Percentiles rank a stretch among this genome's conserved stretches.
phyloP scores from a whole-genome alignment of 2,113 vertebrate genomes.

The Leucosticte australis region DNA sequence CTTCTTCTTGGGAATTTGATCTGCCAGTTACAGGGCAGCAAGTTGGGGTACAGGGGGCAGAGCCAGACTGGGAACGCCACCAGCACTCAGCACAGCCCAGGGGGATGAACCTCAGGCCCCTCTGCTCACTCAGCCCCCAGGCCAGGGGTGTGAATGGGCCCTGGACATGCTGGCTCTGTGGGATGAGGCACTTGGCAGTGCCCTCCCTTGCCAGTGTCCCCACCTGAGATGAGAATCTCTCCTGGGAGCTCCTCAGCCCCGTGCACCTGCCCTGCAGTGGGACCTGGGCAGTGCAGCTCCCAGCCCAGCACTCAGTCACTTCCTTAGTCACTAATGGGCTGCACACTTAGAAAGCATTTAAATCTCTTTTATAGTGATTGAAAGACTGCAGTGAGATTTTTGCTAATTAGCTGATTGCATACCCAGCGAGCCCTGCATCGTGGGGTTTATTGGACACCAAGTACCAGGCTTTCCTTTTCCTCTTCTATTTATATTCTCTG shows the following conservation, averaged over 20 bases:
- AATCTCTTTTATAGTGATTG: background rate
- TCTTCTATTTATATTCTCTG: slow-evolving; percentile 40
- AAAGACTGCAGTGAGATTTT: background rate
- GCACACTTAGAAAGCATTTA: background rate
- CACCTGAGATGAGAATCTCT: background rate
- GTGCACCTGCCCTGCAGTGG: background rate
- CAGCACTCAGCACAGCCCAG: background rate
- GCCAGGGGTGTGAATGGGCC: background rate
- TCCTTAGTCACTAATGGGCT: background rate
- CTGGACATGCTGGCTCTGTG: background rate
- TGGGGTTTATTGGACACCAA: slow-evolving; percentile 3
- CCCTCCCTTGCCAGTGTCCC: background rate
- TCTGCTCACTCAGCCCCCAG: background rate
- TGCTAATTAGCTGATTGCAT: background rate
- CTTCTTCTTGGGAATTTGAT: background rate
- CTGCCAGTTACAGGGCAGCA: background rate
- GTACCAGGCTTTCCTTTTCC: background rate
- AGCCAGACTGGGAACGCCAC: background rate
- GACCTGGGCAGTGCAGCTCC: background rate
- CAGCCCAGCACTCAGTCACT: background rate
- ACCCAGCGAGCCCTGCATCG: background rate
- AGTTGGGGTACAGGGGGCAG: background rate
- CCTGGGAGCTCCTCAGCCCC: background rate
- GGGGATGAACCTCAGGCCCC: background rate
- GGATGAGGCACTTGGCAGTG: background rate